Evolutionary conservation across 2,797 vertebrate genomes (phyloP).

Genomic region (Columba guinea): DNA sequence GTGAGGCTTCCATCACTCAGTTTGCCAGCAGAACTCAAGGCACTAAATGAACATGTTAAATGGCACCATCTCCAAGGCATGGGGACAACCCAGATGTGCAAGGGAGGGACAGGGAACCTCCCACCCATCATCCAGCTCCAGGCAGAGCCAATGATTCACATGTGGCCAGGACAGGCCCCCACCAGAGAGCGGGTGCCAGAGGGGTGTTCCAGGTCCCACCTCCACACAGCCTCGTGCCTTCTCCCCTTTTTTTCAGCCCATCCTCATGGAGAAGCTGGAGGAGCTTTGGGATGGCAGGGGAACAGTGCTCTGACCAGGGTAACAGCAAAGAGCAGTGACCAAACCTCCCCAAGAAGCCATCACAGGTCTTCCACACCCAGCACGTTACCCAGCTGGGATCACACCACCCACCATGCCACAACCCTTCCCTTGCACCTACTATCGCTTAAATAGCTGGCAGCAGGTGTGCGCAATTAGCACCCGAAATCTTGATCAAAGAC

Average conservation of each 20-base stretch:
- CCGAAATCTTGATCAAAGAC: neutral
- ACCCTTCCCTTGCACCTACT: neutral
- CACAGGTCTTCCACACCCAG: neutral
- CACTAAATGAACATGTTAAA: neutral
- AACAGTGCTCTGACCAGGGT: accelerated
- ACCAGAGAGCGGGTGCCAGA: neutral
- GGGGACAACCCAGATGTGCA: neutral
- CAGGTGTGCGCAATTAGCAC: neutral
- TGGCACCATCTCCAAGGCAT: neutral
- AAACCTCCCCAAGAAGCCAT: neutral
- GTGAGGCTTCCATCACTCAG: neutral
- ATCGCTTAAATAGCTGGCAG: neutral
- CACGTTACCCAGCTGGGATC: neutral
- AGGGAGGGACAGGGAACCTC: neutral
- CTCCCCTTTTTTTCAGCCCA: neutral
- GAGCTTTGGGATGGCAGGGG: neutral
- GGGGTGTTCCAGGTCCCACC: neutral
- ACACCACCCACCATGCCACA: neutral
- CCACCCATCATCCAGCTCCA: neutral
- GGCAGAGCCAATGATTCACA: neutral
- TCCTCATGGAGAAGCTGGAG: neutral
- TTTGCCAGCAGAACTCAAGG: neutral
- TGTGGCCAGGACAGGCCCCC: neutral
- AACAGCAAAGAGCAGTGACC: neutral
- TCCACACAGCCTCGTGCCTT: neutral